phyloP scores from a whole-genome alignment of 2,113 vertebrate genomes.

The Prunella himalayana region DNA sequence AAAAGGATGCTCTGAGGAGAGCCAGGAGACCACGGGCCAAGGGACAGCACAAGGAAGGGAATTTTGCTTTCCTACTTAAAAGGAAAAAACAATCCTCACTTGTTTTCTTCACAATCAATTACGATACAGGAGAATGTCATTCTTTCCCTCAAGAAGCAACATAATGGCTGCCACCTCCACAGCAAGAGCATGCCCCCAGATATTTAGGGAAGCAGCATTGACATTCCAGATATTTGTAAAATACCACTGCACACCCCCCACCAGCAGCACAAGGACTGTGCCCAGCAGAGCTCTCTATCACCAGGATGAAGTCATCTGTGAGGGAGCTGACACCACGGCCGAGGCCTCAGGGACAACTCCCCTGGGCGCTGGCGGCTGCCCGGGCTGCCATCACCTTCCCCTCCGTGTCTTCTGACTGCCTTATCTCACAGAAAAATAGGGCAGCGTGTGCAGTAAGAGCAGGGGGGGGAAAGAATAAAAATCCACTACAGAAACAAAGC shows the following conservation, averaged over 20 bases:
- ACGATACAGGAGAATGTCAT: background rate
- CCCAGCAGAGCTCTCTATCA: slow-evolving; percentile 20
- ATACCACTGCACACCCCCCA: background rate
- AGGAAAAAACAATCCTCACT: background rate
- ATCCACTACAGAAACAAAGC: slow-evolving; percentile 33
- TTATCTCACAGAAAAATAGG: slow-evolving; percentile 47
- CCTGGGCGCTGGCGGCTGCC: background rate
- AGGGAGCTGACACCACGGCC: slow-evolving; percentile 20
- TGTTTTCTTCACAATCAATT: background rate
- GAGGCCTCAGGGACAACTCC: background rate
- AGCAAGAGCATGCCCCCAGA: background rate
- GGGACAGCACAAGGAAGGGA: background rate
- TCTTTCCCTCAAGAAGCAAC: background rate
- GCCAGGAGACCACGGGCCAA: background rate
- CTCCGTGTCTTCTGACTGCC: background rate
- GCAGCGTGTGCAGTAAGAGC: background rate
- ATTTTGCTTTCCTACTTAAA: background rate
- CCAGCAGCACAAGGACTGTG: background rate
- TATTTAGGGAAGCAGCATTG: background rate
- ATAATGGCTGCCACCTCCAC: background rate
- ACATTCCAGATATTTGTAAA: slow-evolving; percentile 30
- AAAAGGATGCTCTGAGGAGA: background rate
- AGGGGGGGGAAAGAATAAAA: background rate
- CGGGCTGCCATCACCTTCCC: background rate
- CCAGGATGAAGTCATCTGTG: slow-evolving; percentile 55